Conservation (phyloP, 2,113 vertebrate species). For the Nothocercus nigrocapillus region DNA sequence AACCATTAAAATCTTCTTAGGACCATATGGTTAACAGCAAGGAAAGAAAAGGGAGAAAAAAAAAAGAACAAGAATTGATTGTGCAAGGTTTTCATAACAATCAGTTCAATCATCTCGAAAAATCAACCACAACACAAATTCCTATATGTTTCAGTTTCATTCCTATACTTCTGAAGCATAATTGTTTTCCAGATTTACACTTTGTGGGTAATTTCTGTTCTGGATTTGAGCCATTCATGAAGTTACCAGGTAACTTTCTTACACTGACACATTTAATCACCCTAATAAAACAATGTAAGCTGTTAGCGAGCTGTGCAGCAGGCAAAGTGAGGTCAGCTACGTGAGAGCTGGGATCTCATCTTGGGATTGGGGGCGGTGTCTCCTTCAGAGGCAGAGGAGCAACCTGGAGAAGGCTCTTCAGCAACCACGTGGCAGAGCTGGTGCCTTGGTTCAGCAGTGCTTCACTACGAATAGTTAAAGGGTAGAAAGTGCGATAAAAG, state of each 20-base stretch:
- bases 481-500: fast-evolving
- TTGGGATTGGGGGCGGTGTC: background rate
- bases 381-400: fast-evolving
- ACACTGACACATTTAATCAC: background rate
- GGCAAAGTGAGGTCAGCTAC: background rate
- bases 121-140: background rate
- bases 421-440: background rate
- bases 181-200: background rate
- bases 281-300: background rate
- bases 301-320: fast-evolving
- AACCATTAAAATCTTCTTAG: background rate
- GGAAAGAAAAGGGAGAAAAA: background rate
- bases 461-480: background rate
- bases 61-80: background rate
- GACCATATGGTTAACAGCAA: background rate
- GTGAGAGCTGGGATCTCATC: fast-evolving
- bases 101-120: background rate
- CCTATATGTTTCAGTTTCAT: background rate
- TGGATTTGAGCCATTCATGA: background rate
- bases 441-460: background rate
- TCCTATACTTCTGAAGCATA: background rate
- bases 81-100: background rate
- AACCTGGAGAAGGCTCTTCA: fast-evolving
- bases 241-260: background rate
- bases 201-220: background rate